These are phyloP conservation scores for Pongo pygmaeus DNA, from an alignment of 2,113 vertebrate genomes.

Conservation along the genomic window DNA sequence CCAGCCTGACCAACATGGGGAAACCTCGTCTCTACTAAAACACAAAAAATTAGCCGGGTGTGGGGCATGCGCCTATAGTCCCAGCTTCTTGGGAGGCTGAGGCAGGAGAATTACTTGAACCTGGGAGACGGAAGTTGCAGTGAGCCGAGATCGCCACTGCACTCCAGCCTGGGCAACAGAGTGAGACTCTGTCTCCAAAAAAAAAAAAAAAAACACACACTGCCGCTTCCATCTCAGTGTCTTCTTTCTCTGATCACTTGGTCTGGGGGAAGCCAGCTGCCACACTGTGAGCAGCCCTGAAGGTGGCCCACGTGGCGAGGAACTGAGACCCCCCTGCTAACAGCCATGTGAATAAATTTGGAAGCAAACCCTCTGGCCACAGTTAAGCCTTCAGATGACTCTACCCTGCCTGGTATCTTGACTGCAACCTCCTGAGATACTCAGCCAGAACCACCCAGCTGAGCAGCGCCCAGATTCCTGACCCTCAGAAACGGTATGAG, in stretches of 20 bases:
- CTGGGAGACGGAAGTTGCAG: too few species aligned
- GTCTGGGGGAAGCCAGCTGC: not conserved
- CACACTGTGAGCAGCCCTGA: not conserved
- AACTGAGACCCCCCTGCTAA: not conserved
- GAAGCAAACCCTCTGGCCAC: not conserved
- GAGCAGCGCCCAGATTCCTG: not conserved
- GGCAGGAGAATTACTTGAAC: too few species aligned
- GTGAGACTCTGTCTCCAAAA: too few species aligned
- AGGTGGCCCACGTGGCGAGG: not conserved
- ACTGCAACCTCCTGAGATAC: not conserved
- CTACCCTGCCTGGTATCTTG: not conserved
- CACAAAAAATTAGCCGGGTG: too few species aligned
- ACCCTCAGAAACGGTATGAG: not conserved
- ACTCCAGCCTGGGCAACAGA: too few species aligned
- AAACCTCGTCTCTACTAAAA: too few species aligned
- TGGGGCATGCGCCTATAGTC: too few species aligned
- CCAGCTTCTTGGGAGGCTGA: too few species aligned
- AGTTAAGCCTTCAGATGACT: not conserved
- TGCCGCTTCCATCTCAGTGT: not conserved
- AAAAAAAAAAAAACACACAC: too few species aligned
- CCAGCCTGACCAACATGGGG: too few species aligned
- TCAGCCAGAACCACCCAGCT: not conserved
- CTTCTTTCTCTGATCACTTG: not conserved
- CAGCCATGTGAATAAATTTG: not conserved
- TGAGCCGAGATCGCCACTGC: too few species aligned